Evolutionary conservation across 2,113 vertebrate genomes (phyloP).

Genomic region (Poecilia latipinna): DNA sequence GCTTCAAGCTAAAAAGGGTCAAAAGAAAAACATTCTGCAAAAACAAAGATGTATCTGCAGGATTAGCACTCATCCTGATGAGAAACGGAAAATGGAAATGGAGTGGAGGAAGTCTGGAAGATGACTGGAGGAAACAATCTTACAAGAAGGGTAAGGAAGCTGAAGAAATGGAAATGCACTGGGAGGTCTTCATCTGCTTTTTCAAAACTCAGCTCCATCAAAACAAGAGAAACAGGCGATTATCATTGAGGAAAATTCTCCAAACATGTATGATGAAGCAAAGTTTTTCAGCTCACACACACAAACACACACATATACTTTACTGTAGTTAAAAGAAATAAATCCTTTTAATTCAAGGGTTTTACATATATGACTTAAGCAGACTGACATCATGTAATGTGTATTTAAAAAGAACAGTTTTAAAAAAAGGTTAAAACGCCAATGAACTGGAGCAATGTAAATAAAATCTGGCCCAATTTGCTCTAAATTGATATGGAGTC

Average conservation of each 20-base stretch:
- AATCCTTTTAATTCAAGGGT: too few species aligned
- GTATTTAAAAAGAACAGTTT: too few species aligned
- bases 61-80: slow-evolving; percentile 34
- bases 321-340: too few species aligned
- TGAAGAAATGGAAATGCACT: slow-evolving; percentile 26
- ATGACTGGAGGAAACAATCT: slow-evolving; percentile 47
- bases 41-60: slow-evolving; percentile 53
- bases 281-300: too few species aligned
- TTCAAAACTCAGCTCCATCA: background rate
- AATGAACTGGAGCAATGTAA: background rate
- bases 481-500: background rate
- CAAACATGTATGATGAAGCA: background rate
- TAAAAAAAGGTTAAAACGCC: too few species aligned
- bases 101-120: slow-evolving; percentile 52
- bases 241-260: background rate
- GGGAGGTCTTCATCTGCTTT: slow-evolving; percentile 2
- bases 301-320: too few species aligned
- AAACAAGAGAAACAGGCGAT: background rate
- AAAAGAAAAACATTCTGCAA: slow-evolving; percentile 14
- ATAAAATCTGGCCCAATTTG: background rate
- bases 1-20: slow-evolving; percentile 9
- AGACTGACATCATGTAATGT: too few species aligned
- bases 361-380: too few species aligned
- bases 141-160: slow-evolving; percentile 16
- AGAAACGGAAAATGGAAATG: slow-evolving; percentile 44